A percentile compares a stretch with the other conserved stretches of the same genome.
phyloP scores from a whole-genome alignment of 2,797 vertebrate species.

The Podargus strigoides region DNA sequence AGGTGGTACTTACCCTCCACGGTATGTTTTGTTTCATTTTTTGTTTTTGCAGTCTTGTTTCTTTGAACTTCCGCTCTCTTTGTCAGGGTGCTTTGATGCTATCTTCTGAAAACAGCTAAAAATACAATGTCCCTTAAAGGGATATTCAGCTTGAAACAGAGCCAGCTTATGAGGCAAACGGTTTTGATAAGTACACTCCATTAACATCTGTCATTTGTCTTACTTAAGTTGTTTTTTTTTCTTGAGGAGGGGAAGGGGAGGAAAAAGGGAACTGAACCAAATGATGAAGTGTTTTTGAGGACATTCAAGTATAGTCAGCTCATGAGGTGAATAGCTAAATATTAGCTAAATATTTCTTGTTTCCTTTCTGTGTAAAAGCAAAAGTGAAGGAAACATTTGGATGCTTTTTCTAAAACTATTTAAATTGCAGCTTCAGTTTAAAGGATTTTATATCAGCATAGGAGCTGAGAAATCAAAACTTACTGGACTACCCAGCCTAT shows the following conservation, averaged over 20 bases:
- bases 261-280: not conserved
- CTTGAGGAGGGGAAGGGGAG: not conserved
- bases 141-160: not conserved
- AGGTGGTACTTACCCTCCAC: constrained; percentile 77
- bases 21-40: constrained; percentile 58
- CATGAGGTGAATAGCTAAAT: not conserved
- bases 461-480: not conserved
- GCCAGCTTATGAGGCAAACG: not conserved
- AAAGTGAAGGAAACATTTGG: not conserved
- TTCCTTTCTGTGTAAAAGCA: not conserved
- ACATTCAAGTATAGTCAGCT: not conserved
- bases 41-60: not conserved
- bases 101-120: not conserved
- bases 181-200: not conserved
- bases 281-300: not conserved
- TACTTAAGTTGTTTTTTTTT: not conserved
- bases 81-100: not conserved
- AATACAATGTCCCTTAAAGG: not conserved
- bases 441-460: not conserved
- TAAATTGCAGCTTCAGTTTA: not conserved
- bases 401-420: not conserved
- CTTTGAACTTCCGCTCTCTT: not conserved
- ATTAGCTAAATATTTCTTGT: not conserved
- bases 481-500: not conserved
- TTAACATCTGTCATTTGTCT: not conserved